Percentiles rank a stretch among this genome's conserved stretches.
phyloP scores from a whole-genome alignment of 2,888 invertebrate genomes.

The Hypomecis punctinalis region DNA sequence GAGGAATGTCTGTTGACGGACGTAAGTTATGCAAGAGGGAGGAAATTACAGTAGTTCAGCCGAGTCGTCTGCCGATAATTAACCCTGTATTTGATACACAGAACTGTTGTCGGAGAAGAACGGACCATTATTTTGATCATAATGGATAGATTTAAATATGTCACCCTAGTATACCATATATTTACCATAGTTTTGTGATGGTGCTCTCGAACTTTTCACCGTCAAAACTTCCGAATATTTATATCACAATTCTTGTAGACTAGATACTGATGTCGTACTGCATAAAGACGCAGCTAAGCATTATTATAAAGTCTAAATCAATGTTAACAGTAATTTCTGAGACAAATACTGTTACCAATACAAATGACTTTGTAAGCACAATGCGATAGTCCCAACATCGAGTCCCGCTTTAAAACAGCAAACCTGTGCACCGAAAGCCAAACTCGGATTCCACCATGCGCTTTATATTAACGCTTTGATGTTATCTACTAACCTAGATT shows the following conservation, averaged over 20 bases:
- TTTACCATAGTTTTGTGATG: conserved; percentile 1
- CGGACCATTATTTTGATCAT: conserved; percentile 55
- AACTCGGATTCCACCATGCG: conserved; percentile 35
- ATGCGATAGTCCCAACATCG: conserved; percentile 2
- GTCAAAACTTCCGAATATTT: conserved; percentile 23
- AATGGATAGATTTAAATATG: conserved; percentile 47
- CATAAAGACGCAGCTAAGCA: conserved; percentile 1
- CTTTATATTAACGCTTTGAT: conserved; percentile 52
- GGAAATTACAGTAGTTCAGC: conserved; percentile 37
- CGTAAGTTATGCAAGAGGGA: conserved; percentile 87
- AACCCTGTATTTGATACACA: conserved; percentile 48
- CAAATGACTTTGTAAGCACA: conserved; percentile 14
- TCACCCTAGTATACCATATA: neutral
- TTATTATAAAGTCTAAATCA: conserved; percentile 7
- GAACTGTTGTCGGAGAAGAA: conserved; percentile 25
- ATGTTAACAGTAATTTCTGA: conserved; percentile 31
- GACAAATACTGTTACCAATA: conserved; percentile 30
- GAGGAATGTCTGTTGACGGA: conserved; percentile 96
- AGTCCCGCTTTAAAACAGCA: conserved; percentile 34
- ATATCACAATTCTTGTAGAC: conserved; percentile 11
- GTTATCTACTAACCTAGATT: conserved; percentile 44
- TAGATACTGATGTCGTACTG: neutral
- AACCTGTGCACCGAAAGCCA: conserved; percentile 55
- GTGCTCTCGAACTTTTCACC: conserved; percentile 12
- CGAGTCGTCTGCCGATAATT: conserved; percentile 37